Percentiles rank a stretch among this genome's conserved stretches.
Evolutionary conservation across 2,888 invertebrate genomes (phyloP).

Genomic region (Habroteleia sp.): DNA sequence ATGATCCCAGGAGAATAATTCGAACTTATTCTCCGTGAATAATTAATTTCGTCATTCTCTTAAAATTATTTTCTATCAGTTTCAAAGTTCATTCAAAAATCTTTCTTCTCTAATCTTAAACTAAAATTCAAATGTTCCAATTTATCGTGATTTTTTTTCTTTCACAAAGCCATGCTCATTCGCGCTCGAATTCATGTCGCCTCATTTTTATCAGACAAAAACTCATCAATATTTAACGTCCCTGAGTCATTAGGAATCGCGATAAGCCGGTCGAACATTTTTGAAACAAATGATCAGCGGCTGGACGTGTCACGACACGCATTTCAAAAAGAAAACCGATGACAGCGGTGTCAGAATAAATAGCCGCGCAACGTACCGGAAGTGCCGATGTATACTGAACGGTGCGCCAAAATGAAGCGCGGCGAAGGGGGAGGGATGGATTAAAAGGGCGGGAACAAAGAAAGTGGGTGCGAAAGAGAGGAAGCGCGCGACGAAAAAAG

Average conservation of each 20-base stretch:
- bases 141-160: no score
- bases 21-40: no score
- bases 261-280: background rate
- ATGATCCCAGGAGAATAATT: no score
- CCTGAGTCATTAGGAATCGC: background rate
- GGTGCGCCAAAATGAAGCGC: constrained; percentile 35
- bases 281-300: constrained; percentile 7
- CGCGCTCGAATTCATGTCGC: background rate
- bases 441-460: constrained; percentile 1
- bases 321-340: constrained; percentile 7
- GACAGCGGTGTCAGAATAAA: constrained; percentile 15
- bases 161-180: no score
- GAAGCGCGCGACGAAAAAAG: constrained; percentile 18
- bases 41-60: no score
- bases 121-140: background rate
- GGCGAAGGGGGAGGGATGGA: constrained; percentile 12
- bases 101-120: no score
- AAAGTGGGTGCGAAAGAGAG: background rate
- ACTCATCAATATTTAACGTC: background rate
- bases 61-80: no score
- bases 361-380: constrained; percentile 44
- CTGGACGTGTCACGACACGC: background rate
- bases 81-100: no score
- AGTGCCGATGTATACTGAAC: constrained; percentile 33
- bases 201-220: background rate